phyloP scores from a whole-genome alignment of 2,888 invertebrate species.

The Torymus texanus region DNA sequence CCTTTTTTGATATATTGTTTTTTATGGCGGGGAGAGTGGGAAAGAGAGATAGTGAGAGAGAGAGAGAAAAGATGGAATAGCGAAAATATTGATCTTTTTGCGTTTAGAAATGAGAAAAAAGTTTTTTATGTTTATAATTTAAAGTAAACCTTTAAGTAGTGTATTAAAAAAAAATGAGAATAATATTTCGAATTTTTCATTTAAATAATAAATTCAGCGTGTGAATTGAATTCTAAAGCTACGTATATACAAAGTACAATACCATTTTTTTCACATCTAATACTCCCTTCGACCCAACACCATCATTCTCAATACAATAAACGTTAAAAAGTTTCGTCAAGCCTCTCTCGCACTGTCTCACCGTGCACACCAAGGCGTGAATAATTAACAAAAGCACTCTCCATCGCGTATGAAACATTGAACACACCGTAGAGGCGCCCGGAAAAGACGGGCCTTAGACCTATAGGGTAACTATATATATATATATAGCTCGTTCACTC shows the following conservation, averaged over 20 bases:
- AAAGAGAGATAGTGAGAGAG: too few relatives aligned
- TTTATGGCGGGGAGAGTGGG: too few relatives aligned
- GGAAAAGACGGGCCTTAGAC: slow-evolving; percentile 21
- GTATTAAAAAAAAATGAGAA: too few relatives aligned
- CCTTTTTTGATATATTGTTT: slow-evolving; percentile 12
- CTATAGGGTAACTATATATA: neutral
- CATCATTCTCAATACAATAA: slow-evolving; percentile 26
- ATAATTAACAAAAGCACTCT: slow-evolving; percentile 51
- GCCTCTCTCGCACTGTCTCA: neutral
- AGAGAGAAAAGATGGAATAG: too few relatives aligned
- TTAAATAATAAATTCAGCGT: too few relatives aligned
- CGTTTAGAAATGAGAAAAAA: too few relatives aligned
- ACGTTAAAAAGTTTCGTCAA: slow-evolving; percentile 48
- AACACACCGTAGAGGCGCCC: slow-evolving; percentile 23
- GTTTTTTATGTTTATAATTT: too few relatives aligned
- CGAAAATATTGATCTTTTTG: too few relatives aligned
- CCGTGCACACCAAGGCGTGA: slow-evolving; percentile 2
- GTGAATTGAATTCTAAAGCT: too few relatives aligned
- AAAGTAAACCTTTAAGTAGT: too few relatives aligned
- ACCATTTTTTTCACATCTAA: neutral
- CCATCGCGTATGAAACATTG: slow-evolving; percentile 43
- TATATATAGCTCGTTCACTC: neutral
- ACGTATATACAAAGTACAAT: neutral
- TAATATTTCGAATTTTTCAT: too few relatives aligned
- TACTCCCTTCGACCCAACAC: neutral